A percentile compares a stretch with the other conserved stretches of the same genome.
phyloP scores from a whole-genome alignment of 2,797 vertebrate genomes.

The Zalophus californianus region DNA sequence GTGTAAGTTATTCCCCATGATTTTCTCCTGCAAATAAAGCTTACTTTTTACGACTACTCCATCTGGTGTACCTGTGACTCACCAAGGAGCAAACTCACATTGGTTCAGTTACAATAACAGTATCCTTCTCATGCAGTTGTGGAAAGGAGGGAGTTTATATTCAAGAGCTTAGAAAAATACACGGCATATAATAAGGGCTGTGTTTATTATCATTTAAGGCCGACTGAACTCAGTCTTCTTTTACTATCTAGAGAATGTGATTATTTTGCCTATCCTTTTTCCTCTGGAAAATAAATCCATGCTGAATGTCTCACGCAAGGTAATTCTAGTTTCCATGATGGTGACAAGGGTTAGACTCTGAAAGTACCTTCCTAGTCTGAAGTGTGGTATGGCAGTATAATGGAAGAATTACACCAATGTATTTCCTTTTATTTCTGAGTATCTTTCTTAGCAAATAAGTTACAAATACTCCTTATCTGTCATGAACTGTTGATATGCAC shows the following conservation, averaged over 20 bases:
- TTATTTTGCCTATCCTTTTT: conserved; percentile 15
- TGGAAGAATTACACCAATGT: background rate
- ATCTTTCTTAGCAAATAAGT: conserved; percentile 14
- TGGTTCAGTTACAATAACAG: background rate
- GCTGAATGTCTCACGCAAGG: background rate
- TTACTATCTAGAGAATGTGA: background rate
- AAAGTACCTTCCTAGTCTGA: background rate
- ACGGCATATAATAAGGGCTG: background rate
- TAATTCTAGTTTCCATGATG: background rate
- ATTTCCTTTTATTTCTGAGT: conserved; percentile 1
- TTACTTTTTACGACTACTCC: background rate
- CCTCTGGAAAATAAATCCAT: background rate
- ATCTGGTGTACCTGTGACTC: background rate
- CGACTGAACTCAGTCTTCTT: background rate
- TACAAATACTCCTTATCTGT: background rate
- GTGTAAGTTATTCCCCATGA: background rate
- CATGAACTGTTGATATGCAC: background rate
- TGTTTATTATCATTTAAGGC: conserved; percentile 22
- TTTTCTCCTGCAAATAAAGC: background rate
- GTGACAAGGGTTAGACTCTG: background rate
- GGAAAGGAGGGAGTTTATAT: background rate
- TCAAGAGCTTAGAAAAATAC: background rate
- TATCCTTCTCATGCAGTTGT: background rate
- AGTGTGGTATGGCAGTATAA: background rate
- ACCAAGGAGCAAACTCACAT: background rate